phyloP scores from a whole-genome alignment of 2,113 vertebrate genomes.

The Meriones unguiculatus region DNA sequence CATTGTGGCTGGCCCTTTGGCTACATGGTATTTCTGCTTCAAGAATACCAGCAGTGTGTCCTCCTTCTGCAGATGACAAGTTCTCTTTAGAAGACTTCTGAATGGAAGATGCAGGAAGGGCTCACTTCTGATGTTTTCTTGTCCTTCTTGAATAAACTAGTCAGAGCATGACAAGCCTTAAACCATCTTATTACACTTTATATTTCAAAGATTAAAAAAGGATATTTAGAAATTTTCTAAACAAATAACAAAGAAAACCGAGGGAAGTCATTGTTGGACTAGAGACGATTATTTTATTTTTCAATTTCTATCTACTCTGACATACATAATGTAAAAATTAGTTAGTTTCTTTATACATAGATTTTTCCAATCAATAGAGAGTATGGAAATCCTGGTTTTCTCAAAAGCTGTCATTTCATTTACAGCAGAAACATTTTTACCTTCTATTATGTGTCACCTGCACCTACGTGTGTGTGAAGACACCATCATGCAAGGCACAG shows the following conservation, averaged over 20 bases:
- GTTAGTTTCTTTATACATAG: rapidly evolving
- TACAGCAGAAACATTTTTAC: not conserved
- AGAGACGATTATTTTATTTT: not conserved
- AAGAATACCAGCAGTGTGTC: not conserved
- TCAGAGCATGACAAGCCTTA: not conserved
- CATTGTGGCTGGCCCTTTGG: not conserved
- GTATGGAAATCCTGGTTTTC: not conserved
- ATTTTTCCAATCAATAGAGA: not conserved
- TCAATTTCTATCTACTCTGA: not conserved
- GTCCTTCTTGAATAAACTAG: not conserved
- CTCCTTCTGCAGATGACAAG: not conserved
- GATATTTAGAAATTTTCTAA: not conserved
- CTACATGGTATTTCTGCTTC: not conserved
- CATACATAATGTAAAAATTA: not conserved
- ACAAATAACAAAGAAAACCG: not conserved
- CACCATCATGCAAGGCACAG: not conserved
- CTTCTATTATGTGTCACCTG: not conserved
- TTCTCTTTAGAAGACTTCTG: not conserved
- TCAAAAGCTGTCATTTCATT: not conserved
- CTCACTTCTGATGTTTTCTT: not conserved
- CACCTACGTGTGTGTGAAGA: not conserved
- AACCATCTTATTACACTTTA: not conserved
- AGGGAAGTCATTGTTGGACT: not conserved
- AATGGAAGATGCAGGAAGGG: not conserved
- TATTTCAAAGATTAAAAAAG: not conserved